Evolutionary conservation across 2,797 vertebrate genomes (phyloP).

Genomic region (Tauraco hartlaubi): DNA sequence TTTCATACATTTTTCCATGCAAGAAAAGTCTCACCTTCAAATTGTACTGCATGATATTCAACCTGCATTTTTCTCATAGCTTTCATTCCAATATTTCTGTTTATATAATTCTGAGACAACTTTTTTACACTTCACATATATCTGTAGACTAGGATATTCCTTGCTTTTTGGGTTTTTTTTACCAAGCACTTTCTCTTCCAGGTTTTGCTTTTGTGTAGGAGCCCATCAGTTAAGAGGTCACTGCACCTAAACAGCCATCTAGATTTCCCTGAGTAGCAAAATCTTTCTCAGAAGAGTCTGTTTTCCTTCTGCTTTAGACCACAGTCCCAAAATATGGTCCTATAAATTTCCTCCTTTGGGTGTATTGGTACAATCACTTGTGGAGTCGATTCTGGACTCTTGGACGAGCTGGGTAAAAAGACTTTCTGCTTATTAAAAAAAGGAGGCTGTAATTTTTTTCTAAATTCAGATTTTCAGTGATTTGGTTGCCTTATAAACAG

Average conservation of each 20-base stretch:
- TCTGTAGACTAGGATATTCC: neutral
- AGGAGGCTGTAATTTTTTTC: neutral
- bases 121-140: neutral
- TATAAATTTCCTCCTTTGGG: neutral
- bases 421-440: neutral
- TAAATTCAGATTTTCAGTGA: neutral
- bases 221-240: neutral
- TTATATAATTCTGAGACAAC: neutral
- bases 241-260: neutral
- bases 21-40: neutral
- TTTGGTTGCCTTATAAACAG: neutral
- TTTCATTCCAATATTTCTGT: neutral
- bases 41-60: neutral
- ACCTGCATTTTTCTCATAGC: neutral
- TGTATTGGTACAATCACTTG: neutral
- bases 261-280: neutral
- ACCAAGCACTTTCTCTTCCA: neutral
- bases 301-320: neutral
- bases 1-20: neutral
- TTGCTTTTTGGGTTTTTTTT: neutral
- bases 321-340: neutral
- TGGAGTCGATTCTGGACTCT: accelerated
- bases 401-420: neutral
- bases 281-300: neutral
- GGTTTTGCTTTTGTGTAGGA: neutral